phyloP scores from a whole-genome alignment of 1,140 invertebrate species.

The Paracyclopina nana region DNA sequence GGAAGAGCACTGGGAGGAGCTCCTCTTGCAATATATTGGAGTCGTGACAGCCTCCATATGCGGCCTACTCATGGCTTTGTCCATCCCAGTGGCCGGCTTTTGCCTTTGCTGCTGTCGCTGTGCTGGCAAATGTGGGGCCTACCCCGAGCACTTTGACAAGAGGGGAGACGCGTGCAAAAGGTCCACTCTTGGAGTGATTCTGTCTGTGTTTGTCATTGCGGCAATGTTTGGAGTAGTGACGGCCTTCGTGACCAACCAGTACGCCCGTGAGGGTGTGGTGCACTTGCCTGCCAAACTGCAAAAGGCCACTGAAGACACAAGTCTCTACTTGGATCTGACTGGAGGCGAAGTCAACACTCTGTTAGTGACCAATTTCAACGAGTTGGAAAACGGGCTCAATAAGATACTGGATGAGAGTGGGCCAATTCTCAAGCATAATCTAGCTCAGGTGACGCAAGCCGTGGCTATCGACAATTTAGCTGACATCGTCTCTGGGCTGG shows the following conservation, averaged over 20 bases:
- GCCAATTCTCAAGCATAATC: constrained; percentile 20
- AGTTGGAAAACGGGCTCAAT: constrained; percentile 19
- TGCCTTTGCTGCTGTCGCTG: constrained; percentile 15
- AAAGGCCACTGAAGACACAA: constrained; percentile 17
- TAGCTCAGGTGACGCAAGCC: constrained; percentile 20
- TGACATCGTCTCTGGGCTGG: constrained; percentile 18
- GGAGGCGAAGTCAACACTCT: constrained; percentile 20
- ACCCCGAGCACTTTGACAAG: constrained; percentile 14
- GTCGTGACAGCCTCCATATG: constrained; percentile 1
- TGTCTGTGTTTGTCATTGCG: constrained; percentile 8
- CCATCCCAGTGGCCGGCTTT: constrained; percentile 5
- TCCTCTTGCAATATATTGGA: constrained; percentile 10
- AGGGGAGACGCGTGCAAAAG: constrained; percentile 13
- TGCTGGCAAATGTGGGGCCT: constrained; percentile 11
- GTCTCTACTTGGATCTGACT: constrained; percentile 21
- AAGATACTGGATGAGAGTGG: constrained; percentile 20
- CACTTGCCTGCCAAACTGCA: constrained; percentile 19
- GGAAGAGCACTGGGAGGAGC: constrained; percentile 7
- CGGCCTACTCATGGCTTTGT: constrained; percentile 3
- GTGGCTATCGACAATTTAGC: constrained; percentile 21
- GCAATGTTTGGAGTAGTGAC: constrained; percentile 11
- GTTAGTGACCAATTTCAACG: constrained; percentile 20
- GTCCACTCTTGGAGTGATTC: constrained; percentile 4
- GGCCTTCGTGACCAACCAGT: constrained; percentile 22
- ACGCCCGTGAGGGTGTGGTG: constrained; percentile 17